Conservation (phyloP, 2,113 vertebrate species). For the Mirza zaza region DNA sequence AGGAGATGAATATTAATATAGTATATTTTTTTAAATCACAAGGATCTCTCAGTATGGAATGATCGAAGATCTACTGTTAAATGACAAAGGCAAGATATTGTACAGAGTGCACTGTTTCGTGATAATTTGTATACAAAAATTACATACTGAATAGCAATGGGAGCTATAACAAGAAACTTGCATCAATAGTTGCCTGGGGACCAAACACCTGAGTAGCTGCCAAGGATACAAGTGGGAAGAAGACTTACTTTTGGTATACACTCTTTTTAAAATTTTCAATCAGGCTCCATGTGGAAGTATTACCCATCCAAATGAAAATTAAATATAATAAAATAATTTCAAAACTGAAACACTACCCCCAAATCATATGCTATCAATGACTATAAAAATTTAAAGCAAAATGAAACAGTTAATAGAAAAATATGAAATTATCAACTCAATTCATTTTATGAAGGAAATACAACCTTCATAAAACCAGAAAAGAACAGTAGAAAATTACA, state of each 20-base stretch:
- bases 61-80: not conserved
- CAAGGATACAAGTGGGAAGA: not conserved
- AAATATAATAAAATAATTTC: not conserved
- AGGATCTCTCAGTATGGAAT: not conserved
- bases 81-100: not conserved
- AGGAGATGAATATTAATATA: not conserved
- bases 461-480: not conserved
- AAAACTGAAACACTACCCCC: not conserved
- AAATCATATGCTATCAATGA: not conserved
- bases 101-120: not conserved
- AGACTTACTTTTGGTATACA: not conserved
- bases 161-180: not conserved
- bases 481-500: not conserved
- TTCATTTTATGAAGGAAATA: slow-evolving; percentile 6
- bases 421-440: not conserved
- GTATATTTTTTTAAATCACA: not conserved
- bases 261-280: not conserved
- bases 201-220: not conserved
- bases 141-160: not conserved
- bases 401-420: not conserved
- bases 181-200: not conserved
- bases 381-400: not conserved
- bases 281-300: not conserved
- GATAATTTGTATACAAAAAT: not conserved
- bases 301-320: not conserved